phyloP scores from a whole-genome alignment of 1,140 invertebrate genomes.

The Aphelinus certus region DNA sequence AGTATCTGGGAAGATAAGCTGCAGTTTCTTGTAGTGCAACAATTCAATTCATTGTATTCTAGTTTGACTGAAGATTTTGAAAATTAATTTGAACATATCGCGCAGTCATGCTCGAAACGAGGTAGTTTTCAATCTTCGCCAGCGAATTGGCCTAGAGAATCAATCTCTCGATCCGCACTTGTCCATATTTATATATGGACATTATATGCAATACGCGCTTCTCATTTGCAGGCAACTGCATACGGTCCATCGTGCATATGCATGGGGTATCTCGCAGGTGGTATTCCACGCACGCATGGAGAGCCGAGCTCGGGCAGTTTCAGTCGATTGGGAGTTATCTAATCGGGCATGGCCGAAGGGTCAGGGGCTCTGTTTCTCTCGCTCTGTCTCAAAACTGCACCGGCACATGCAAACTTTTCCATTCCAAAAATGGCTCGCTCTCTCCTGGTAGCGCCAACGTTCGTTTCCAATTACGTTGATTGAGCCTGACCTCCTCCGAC shows the following conservation, averaged over 20 bases:
- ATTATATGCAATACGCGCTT: too few relatives aligned
- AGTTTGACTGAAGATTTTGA: too few relatives aligned
- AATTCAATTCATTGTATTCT: too few relatives aligned
- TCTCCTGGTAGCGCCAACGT: not conserved
- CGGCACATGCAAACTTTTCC: constrained; percentile 38
- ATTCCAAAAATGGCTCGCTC: constrained; percentile 39
- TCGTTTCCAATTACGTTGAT: constrained; percentile 41
- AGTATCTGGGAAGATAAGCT: too few relatives aligned
- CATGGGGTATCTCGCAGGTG: too few relatives aligned
- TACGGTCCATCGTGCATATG: too few relatives aligned
- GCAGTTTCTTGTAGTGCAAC: too few relatives aligned
- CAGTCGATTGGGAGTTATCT: constrained; percentile 34
- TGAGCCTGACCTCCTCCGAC: not conserved
- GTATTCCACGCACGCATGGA: too few relatives aligned
- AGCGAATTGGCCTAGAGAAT: not conserved
- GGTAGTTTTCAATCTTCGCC: not conserved
- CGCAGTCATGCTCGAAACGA: too few relatives aligned
- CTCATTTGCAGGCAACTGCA: too few relatives aligned
- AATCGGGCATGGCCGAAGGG: not conserved
- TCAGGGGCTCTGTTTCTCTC: not conserved
- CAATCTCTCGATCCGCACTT: not conserved
- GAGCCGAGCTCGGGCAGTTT: constrained; percentile 21
- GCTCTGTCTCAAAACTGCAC: constrained; percentile 27
- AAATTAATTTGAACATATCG: too few relatives aligned
- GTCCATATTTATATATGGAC: too few relatives aligned